Evolutionary conservation across 2,113 vertebrate species (phyloP).

Genomic region (Pedetes capensis): DNA sequence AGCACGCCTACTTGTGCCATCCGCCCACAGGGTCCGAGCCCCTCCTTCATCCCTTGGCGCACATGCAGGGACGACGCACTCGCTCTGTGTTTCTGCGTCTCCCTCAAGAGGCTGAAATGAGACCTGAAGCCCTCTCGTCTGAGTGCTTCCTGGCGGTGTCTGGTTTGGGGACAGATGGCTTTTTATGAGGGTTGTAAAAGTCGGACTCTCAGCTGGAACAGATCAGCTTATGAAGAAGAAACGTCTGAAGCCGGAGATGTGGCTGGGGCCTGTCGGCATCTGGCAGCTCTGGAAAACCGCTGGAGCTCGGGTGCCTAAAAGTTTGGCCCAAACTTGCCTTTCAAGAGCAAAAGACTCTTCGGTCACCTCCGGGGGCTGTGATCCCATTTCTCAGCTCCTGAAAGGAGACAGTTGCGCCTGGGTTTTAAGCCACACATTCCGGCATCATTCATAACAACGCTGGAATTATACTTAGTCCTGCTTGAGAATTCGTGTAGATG

Average conservation of each 20-base stretch:
- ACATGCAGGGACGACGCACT: background rate
- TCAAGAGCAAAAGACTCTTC: background rate
- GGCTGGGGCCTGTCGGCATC: accelerated
- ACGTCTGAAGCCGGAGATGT: background rate
- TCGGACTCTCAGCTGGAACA: background rate
- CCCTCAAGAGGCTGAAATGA: background rate
- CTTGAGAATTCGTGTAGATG: slow-evolving; percentile 7
- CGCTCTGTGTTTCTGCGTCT: background rate
- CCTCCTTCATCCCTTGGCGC: background rate
- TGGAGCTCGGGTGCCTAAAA: background rate
- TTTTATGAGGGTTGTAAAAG: slow-evolving; percentile 20
- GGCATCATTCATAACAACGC: background rate
- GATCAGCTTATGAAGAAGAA: background rate
- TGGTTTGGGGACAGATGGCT: background rate
- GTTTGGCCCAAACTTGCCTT: background rate
- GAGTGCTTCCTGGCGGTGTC: background rate
- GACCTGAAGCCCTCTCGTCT: background rate
- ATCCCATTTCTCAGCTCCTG: background rate
- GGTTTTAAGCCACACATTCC: background rate
- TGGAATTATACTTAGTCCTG: background rate
- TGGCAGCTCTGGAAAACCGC: background rate
- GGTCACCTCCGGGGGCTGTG: background rate
- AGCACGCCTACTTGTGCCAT: background rate
- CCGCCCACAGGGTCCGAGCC: background rate
- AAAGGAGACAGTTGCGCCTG: accelerated